Base-by-base conservation (phyloP, 2,888 invertebrate species). In the Noctua janthina region DNA sequence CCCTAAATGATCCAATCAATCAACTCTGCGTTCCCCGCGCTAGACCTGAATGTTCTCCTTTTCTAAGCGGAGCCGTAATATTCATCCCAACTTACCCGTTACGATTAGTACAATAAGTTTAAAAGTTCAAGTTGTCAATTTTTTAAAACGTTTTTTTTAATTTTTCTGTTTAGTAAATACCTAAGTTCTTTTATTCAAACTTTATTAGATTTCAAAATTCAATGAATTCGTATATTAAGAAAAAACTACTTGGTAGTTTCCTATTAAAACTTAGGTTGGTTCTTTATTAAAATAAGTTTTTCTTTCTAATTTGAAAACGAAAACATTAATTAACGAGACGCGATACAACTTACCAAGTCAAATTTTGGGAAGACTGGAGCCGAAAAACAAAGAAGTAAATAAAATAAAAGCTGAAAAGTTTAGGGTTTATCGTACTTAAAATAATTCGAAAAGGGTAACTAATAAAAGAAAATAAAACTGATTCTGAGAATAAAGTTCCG, bases 301-400 rank as follows among this genome's bases (percentile, higher is more conserved):
- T 35, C 1, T 20, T 23, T 43, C 8, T 15, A 51, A 51, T 56
- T 71, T 20, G 15, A 39, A 39, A 46, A 0, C 39, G 1, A 39
- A 49, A 35, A 35, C 43, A 51, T 49, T 17, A 51, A 51, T 29
- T 15, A 49, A 5, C 4, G 15, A 54, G 66, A 39, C 5, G 2
- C 8, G 46, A 43, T 56, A 51, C 8, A 51, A 78, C 71, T 82
- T 72, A 77, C 67, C 46, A 68, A 59, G n/a, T 70, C 64, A 76
- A 59, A 71, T 17, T 39, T n/a, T 39, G 49, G 59, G 49, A 39
- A 66, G 17, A 70, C 62, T 39, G 17, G 10, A 81, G 29, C 7
- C 51, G 54, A 70, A 56, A 23, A 76, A n/a, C 20, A 23, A 49
- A 79, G 23, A 56, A 49, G n/a, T 64, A 35, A 56, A 3, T 29